Evolutionary conservation across 2,113 vertebrate species (phyloP), one percentile per base, ranked within the genome.

Genomic region (Colossoma macropomum): DNA sequence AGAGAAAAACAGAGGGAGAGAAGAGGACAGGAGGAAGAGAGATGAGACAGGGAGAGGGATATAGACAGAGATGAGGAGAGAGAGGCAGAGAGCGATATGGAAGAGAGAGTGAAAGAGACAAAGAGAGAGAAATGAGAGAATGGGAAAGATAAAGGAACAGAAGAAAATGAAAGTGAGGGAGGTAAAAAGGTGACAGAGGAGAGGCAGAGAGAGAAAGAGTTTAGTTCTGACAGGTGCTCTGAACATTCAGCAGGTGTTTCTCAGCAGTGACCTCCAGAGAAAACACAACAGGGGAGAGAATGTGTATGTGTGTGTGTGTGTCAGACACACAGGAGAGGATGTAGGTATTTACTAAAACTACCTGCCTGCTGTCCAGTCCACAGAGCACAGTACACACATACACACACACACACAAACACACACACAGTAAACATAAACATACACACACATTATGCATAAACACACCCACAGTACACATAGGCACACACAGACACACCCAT

Each of bases 191-290:
- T 65, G 41, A 30, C 7, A 77, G 38, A 78, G 25, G 17, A 4
- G 8, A 62, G 21, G n/a, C n/a, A n/a, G 48, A 9, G 48, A 48
- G 30, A 30, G 48, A 50, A 28, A 12, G 62, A 69, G 19, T 41
- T 38, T 63, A 9, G 59, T 0, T 45, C n/a, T 45, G 34, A 60
- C 75, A 77, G 34, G 7, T 63, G n/a, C 75, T 27, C 30, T 60
- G 82, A 85, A 81, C 88, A 80, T 86, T 86, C 83, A 86, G 90
- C 88, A 90, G 89, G 89, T 92, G 91, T 86, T 92, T 81, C 86
- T 83, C 12, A 88, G 87, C 90, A 93, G 91, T 84, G 88, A 89
- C 86, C 87, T 90, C 91, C 88, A 38, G 89, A 87, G 87, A 89
- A 16, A 48, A 13, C 27, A 48, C 1, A 28, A 59, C 23, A 28